Evolutionary conservation across 2,888 invertebrate genomes (phyloP).

Genomic region (Ommatoiulus sabulosus): DNA sequence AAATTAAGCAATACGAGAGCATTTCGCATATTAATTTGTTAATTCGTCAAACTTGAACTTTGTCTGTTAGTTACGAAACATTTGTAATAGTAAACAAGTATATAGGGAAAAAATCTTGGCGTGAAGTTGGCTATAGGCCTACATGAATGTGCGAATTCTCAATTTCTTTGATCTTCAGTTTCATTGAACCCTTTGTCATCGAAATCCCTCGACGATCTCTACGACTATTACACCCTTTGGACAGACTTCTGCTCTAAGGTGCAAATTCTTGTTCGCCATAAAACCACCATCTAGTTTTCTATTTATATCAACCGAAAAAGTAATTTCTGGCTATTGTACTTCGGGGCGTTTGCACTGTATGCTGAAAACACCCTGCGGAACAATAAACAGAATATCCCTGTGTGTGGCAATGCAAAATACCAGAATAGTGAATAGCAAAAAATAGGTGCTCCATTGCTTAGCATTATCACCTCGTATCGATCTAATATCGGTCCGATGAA

Average conservation of each 20-base stretch:
- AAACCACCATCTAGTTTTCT: not conserved
- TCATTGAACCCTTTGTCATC: not conserved
- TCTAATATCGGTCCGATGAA: not conserved
- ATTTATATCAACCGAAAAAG: constrained; percentile 21
- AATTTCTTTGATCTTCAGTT: not conserved
- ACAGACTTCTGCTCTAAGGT: not conserved
- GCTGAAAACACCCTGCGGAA: constrained; percentile 31
- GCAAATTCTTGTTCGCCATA: not conserved
- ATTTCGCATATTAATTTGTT: no score
- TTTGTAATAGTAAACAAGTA: no score
- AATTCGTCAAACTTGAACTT: no score
- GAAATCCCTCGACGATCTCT: not conserved
- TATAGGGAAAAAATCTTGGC: no score
- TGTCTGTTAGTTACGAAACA: no score
- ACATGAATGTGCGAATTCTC: not conserved
- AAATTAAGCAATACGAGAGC: no score
- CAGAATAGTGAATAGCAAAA: not conserved
- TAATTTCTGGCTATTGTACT: constrained; percentile 24
- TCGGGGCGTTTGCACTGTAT: not conserved
- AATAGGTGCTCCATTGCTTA: constrained; percentile 1
- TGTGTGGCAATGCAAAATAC: not conserved
- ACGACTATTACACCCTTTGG: constrained; percentile 18
- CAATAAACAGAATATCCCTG: constrained; percentile 3
- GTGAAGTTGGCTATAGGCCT: no score
- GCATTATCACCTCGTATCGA: not conserved